Evolutionary conservation across 2,888 invertebrate genomes (phyloP).

Genomic region (Notodonta ziczac): DNA sequence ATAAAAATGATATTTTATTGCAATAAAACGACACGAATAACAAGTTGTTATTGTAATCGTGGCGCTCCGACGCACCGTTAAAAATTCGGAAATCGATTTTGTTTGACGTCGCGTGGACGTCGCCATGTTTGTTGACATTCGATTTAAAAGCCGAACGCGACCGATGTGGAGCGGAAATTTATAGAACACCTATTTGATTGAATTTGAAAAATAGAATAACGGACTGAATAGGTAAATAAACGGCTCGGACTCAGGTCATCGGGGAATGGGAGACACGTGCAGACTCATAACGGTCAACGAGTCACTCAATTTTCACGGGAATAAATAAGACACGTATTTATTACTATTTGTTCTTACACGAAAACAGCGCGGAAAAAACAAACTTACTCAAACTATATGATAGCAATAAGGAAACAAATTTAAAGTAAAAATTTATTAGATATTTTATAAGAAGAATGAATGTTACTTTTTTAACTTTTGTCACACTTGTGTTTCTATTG

Average conservation of each 20-base stretch:
- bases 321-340: conserved; percentile 21
- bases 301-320: conserved; percentile 27
- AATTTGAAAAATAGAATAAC: conserved; percentile 62
- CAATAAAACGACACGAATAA: conserved; percentile 37
- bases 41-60: conserved; percentile 42
- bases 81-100: conserved; percentile 70
- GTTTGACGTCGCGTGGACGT: conserved; percentile 52
- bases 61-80: conserved; percentile 51
- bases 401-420: conserved; percentile 9
- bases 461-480: conserved; percentile 10
- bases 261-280: conserved; percentile 58
- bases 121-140: conserved; percentile 75
- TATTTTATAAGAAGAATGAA: conserved; percentile 10
- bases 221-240: conserved; percentile 56
- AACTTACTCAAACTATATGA: conserved; percentile 1
- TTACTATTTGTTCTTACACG: not conserved
- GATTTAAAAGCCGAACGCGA: conserved; percentile 54
- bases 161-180: conserved; percentile 60
- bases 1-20: conserved; percentile 38
- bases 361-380: conserved; percentile 5
- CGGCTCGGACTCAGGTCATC: conserved; percentile 48
- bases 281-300: conserved; percentile 54
- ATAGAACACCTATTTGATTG: conserved; percentile 56
- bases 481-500: conserved; percentile 15
- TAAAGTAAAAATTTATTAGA: conserved; percentile 17